Percentiles rank a stretch among this genome's conserved stretches.
These are phyloP conservation scores for Eupithecia exiguata DNA, from an alignment of 2,888 invertebrate genomes.

Conservation along the genomic window DNA sequence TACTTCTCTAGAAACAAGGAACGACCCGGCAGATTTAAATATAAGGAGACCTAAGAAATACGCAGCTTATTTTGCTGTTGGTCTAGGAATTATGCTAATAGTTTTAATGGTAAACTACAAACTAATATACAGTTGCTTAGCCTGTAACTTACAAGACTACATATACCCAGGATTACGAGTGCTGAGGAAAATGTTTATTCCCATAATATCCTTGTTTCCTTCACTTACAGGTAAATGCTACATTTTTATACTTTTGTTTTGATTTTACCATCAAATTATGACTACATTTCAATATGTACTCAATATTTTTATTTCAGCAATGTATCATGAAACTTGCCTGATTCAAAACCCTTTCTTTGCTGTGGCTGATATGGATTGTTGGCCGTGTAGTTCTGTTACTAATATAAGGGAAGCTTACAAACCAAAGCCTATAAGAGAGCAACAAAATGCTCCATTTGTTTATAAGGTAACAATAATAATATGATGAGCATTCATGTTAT, in stretches of 20 bases:
- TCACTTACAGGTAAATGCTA: conserved; percentile 85
- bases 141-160: conserved; percentile 90
- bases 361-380: conserved; percentile 92
- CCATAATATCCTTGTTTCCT: conserved; percentile 89
- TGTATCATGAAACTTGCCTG: conserved; percentile 93
- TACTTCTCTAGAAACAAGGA: conserved; percentile 60
- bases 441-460: conserved; percentile 78
- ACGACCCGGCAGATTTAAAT: not conserved
- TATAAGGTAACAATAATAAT: conserved; percentile 74
- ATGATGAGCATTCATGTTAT: not conserved
- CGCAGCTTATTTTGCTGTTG: conserved; percentile 32
- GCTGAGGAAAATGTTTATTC: conserved; percentile 88
- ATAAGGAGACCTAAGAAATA: conserved; percentile 16
- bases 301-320: conserved; percentile 79
- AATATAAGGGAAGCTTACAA: conserved; percentile 87
- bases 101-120: conserved; percentile 78
- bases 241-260: conserved; percentile 1
- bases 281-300: not conserved
- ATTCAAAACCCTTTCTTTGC: conserved; percentile 93
- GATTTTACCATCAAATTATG: not conserved
- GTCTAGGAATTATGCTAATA: conserved; percentile 26
- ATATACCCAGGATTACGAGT: conserved; percentile 92
- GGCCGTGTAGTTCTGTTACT: conserved; percentile 89
- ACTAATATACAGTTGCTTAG: conserved; percentile 85
- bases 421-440: conserved; percentile 67